These are phyloP conservation scores for Monodelphis domestica DNA, from an alignment of 2,797 vertebrate species.

Conservation along the genomic window DNA sequence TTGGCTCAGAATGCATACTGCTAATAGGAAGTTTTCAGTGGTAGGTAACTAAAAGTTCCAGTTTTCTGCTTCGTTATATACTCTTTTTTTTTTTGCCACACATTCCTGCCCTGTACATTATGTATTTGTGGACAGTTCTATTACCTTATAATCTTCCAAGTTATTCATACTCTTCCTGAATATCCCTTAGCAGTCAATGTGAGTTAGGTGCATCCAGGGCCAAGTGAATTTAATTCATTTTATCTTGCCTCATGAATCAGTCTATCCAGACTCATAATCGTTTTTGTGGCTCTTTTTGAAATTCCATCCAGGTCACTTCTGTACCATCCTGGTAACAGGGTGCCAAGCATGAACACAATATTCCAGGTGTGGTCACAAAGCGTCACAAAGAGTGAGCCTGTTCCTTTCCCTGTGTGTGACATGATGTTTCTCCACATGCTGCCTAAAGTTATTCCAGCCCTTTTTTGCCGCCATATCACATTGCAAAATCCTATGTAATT, in stretches of 20 bases:
- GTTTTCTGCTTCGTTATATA: not conserved
- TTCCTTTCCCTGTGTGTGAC: constrained; percentile 13
- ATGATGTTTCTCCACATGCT: constrained; percentile 51
- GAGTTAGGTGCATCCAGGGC: constrained; percentile 33
- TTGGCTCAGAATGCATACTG: constrained; percentile 1
- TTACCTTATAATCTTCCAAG: constrained; percentile 48
- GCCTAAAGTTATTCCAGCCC: constrained; percentile 59
- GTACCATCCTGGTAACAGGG: not conserved
- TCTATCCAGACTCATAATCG: not conserved
- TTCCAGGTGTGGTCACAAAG: constrained; percentile 39
- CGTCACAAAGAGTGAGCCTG: not conserved
- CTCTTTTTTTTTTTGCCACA: not conserved
- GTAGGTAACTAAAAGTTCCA: not conserved
- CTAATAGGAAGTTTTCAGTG: constrained; percentile 37
- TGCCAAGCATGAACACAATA: not conserved
- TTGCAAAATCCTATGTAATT: constrained; percentile 59
- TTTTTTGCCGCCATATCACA: constrained; percentile 56
- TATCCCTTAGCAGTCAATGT: constrained; percentile 31
- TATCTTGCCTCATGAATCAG: constrained; percentile 5
- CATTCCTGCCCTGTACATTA: constrained; percentile 55
- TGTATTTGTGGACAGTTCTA: constrained; percentile 46
- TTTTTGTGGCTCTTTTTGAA: constrained; percentile 36
- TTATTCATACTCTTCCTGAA: constrained; percentile 64
- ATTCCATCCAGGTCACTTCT: constrained; percentile 9
- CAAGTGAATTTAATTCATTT: constrained; percentile 62